Evolutionary conservation across 2,888 invertebrate species (phyloP).

Genomic region (Leucoptera coffeella): DNA sequence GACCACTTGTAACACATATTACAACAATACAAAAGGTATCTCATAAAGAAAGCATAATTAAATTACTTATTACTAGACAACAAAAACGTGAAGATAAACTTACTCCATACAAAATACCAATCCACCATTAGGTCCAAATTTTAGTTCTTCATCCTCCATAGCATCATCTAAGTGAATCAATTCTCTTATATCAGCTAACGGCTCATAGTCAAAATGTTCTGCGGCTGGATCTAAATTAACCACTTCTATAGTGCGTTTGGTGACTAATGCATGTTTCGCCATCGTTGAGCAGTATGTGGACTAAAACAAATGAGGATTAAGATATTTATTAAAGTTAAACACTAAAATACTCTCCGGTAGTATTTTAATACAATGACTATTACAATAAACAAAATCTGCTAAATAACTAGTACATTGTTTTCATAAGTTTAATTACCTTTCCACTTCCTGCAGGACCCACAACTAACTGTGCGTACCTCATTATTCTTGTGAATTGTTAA

Average conservation of each 20-base stretch:
- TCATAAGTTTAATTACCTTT: conserved; percentile 59
- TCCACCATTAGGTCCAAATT: conserved; percentile 96
- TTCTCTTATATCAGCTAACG: conserved; percentile 79
- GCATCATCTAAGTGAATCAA: conserved; percentile 92
- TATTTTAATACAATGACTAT: background rate
- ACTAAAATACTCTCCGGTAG: background rate
- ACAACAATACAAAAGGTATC: no score
- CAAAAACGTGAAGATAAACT: no score
- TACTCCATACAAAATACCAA: conserved; percentile 91
- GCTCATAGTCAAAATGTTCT: conserved; percentile 89
- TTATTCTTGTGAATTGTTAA: conserved; percentile 22
- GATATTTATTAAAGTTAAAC: background rate
- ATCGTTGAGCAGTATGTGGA: conserved; percentile 91
- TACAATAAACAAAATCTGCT: background rate
- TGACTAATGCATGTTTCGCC: conserved; percentile 75
- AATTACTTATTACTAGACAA: no score
- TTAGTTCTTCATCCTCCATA: conserved; percentile 91
- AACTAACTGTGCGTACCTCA: conserved; percentile 93
- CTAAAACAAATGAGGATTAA: conserved; percentile 36
- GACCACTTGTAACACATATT: no score
- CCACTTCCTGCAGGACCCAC: conserved; percentile 97
- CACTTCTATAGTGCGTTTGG: conserved; percentile 71
- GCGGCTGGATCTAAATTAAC: conserved; percentile 98
- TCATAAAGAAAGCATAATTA: no score
- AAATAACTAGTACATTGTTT: background rate